A percentile compares a stretch with the other conserved stretches of the same genome.
Evolutionary conservation across 1,140 invertebrate genomes (phyloP).

Genomic region (Aphaenogaster rudis): DNA sequence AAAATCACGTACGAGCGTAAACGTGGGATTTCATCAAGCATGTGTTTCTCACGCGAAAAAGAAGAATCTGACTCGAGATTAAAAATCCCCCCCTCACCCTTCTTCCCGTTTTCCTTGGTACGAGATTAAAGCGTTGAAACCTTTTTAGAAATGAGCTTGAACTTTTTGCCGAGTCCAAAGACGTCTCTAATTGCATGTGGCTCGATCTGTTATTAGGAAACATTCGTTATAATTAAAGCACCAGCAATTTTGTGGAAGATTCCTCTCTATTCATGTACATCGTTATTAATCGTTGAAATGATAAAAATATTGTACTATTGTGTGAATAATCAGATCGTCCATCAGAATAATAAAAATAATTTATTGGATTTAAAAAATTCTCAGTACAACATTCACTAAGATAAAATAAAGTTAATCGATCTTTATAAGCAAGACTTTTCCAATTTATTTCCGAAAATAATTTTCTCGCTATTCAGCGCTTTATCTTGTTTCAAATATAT

Average conservation of each 20-base stretch:
- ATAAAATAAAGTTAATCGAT: background rate
- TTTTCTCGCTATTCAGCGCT: background rate
- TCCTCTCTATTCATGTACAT: background rate
- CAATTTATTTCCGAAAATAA: conserved; percentile 12
- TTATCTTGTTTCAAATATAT: conserved; percentile 14
- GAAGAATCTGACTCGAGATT: conserved; percentile 13
- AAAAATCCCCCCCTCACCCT: background rate
- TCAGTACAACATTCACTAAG: background rate
- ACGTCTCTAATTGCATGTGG: conserved; percentile 29
- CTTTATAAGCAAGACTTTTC: background rate
- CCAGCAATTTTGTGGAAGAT: background rate
- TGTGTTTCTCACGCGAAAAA: background rate
- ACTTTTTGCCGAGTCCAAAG: conserved; percentile 8
- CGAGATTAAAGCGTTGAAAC: conserved; percentile 7
- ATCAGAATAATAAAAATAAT: background rate
- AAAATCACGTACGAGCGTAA: background rate
- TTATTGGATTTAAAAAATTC: background rate
- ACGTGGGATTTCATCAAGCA: background rate
- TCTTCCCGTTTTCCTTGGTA: background rate
- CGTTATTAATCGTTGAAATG: background rate
- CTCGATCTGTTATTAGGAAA: conserved; percentile 23
- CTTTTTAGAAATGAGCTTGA: conserved; percentile 24
- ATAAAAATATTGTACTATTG: background rate
- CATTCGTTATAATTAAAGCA: background rate
- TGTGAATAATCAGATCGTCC: background rate